Conservation (phyloP, 2,113 vertebrate genomes). For the Neodon shergylaensis region DNA sequence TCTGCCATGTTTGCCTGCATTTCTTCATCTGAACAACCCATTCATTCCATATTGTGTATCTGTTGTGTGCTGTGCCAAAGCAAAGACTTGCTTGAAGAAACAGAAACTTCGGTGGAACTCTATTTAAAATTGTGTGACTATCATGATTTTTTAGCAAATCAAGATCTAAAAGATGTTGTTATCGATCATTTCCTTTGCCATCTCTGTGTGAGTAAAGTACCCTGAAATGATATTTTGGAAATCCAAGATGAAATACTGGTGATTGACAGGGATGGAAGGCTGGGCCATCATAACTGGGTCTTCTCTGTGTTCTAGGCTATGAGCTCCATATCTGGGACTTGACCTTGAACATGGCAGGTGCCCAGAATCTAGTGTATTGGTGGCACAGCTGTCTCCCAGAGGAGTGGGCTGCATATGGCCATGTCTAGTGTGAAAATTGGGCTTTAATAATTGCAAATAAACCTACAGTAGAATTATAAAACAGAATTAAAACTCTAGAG, state of each 20-base stretch:
- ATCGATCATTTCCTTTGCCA: not conserved
- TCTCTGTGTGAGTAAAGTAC: too few species aligned
- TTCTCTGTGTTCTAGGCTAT: not conserved
- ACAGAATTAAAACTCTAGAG: not conserved
- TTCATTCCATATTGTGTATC: not conserved
- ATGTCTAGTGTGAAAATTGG: not conserved
- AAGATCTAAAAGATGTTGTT: not conserved
- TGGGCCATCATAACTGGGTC: not conserved
- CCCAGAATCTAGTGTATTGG: not conserved
- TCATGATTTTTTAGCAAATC: not conserved
- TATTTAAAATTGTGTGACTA: not conserved
- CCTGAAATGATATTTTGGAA: not conserved
- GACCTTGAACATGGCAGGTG: not conserved
- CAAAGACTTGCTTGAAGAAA: not conserved
- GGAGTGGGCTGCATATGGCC: not conserved
- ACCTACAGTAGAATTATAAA: not conserved
- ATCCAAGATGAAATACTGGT: not conserved
- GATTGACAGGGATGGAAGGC: not conserved
- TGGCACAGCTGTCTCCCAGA: not conserved
- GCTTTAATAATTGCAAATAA: not conserved
- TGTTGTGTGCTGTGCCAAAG: not conserved
- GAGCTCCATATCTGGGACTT: not conserved
- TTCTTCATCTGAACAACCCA: not conserved
- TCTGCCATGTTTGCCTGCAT: not conserved
- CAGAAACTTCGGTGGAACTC: not conserved